Evolutionary conservation across 2,797 vertebrate genomes (phyloP).

Genomic region (Pangasius larnaudii): DNA sequence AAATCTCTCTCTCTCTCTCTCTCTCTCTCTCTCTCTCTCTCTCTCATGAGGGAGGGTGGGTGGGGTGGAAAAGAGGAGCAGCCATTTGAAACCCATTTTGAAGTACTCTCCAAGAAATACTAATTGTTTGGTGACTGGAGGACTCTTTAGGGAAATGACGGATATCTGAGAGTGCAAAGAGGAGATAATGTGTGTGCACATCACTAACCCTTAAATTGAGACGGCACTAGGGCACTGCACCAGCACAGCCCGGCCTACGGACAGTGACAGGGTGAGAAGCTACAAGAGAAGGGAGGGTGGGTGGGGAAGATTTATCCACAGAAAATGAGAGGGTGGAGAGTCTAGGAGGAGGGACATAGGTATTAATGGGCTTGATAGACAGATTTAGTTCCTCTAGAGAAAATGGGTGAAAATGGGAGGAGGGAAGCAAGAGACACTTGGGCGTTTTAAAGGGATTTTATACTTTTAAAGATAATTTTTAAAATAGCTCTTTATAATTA

Average conservation of each 20-base stretch:
- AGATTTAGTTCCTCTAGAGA: constrained; percentile 39
- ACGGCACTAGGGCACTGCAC: constrained; percentile 30
- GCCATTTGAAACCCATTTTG: constrained; percentile 61
- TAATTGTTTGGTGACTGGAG: constrained; percentile 69
- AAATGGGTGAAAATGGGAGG: constrained; percentile 16
- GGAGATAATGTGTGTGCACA: constrained; percentile 60
- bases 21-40: constrained; percentile 38
- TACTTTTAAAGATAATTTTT: constrained; percentile 7
- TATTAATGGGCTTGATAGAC: constrained; percentile 40
- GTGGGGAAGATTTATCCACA: constrained; percentile 43
- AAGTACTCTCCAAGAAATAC: constrained; percentile 62
- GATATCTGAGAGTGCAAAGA: constrained; percentile 57
- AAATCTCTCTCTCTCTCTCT: neutral
- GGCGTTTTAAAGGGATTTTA: neutral
- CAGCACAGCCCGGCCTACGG: constrained; percentile 32
- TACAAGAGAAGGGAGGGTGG: constrained; percentile 3
- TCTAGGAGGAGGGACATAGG: neutral
- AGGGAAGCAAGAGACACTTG: neutral
- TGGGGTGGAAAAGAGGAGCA: constrained; percentile 29
- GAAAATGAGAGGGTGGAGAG: constrained; percentile 27
- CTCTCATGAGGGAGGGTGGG: constrained; percentile 4
- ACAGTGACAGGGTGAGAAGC: constrained; percentile 8
- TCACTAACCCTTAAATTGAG: constrained; percentile 61
- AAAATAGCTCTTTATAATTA: constrained; percentile 1
- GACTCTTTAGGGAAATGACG: constrained; percentile 63